phyloP scores from a whole-genome alignment of 1,140 invertebrate genomes.

The Cotesia glomerata region DNA sequence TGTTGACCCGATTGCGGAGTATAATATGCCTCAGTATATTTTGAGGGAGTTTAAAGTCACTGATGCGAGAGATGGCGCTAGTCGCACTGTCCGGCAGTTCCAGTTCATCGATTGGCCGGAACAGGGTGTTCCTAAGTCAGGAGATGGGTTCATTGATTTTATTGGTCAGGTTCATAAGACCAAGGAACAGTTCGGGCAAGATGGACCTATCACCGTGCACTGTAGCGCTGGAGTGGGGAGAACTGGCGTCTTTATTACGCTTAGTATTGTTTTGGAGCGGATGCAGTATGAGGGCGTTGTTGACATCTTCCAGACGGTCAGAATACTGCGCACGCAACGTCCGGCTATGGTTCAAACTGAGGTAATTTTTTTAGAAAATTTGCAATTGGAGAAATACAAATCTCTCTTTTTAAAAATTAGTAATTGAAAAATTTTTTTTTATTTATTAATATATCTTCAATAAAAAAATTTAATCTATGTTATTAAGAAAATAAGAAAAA shows the following conservation, averaged over 20 bases:
- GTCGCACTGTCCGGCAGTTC: slow-evolving; percentile 96
- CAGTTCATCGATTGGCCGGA: slow-evolving; percentile 99
- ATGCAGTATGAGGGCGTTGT: slow-evolving; percentile 99
- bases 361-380: slow-evolving; percentile 64
- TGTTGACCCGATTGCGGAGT: slow-evolving; percentile 98
- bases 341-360: slow-evolving; percentile 99
- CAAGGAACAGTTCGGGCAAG: slow-evolving; percentile 99
- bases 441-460: no score
- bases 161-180: slow-evolving; percentile 99
- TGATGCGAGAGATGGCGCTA: slow-evolving; percentile 92
- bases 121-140: slow-evolving; percentile 95
- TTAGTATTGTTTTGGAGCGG: slow-evolving; percentile 97
- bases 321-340: slow-evolving; percentile 95
- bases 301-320: slow-evolving; percentile 98
- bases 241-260: slow-evolving; percentile 97
- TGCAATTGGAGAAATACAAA: no score
- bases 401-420: no score
- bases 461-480: no score
- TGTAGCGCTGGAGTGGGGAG: slow-evolving; percentile 96
- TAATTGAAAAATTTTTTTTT: no score
- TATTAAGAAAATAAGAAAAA: no score
- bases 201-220: slow-evolving; percentile 98
- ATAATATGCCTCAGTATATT: slow-evolving; percentile 99
- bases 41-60: slow-evolving; percentile 98
- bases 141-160: slow-evolving; percentile 97